Base-by-base conservation (phyloP, 2,797 vertebrate genomes). In the Otus scops region DNA sequence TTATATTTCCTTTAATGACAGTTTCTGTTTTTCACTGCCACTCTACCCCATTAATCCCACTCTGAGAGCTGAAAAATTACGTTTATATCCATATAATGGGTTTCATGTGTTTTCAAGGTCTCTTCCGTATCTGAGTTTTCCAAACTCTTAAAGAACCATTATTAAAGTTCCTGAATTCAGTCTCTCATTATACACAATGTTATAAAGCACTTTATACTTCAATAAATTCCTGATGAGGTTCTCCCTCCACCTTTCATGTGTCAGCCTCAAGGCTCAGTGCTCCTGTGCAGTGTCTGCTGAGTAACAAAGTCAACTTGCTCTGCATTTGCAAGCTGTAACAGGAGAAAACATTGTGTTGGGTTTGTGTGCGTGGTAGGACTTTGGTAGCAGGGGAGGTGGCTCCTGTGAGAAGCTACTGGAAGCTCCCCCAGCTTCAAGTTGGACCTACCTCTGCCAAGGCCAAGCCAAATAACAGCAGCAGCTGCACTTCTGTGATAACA, bases 1-100 rank as follows among this genome's bases (percentile, higher is more conserved):
- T n/a, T 92, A 61, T 89, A 95, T 93, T 93, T 89, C 23, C 48
- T 91, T 85, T 93, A 93, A 95, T 70, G 88, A 79, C 56, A 89
- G 43, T 77, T 91, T 95, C 81, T 93, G 39, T 20, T 86, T 96
- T 95, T 76, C 74, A 87, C 64, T 93, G 74, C 32, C 67, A 92
- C 34, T 79, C 68, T 80, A 64, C 60, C 32, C 77, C 48, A 95
- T 91, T 96, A 95, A 96, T 87, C 48, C 70, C 45, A 60, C 48
- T 79, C 63, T 45, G 54, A 69, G 51, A 81, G 51, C 36, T 76
- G 73, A 93, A 95, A 95, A 94, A 88, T 0, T 0, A 90, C n/a
- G 34, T 67, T 85, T 93, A 90, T 81, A 90, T 90, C 50, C 77
- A 71, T n/a, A 39, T 82, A 89, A 96, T 77, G 41, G 68, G 34